These are phyloP conservation scores for Numida meleagris DNA, from an alignment of 2,113 vertebrate genomes.

Conservation along the genomic window DNA sequence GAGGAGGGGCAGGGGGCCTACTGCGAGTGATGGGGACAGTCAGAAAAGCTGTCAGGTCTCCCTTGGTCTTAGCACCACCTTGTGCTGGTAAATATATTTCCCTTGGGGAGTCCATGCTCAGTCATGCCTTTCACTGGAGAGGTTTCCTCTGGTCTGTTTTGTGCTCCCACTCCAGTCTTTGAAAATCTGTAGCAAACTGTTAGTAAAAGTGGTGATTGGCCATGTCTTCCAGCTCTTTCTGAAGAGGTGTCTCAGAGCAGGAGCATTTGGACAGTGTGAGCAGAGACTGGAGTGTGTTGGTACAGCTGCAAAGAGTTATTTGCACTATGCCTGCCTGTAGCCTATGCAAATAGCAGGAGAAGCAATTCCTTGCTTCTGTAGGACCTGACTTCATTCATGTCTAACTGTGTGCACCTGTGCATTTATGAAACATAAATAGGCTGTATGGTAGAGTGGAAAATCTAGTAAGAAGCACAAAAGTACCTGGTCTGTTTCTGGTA, in stretches of 20 bases:
- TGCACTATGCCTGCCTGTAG: neutral
- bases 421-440: slow-evolving; percentile 3
- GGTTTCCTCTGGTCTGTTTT: neutral
- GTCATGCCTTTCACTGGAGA: fast-evolving
- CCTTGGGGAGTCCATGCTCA: neutral
- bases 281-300: neutral
- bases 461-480: neutral
- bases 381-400: neutral
- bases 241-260: neutral
- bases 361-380: neutral
- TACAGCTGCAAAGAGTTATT: slow-evolving; percentile 25
- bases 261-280: neutral
- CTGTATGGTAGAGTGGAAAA: neutral
- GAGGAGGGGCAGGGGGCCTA: neutral
- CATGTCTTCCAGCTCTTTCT: neutral
- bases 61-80: neutral
- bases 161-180: neutral
- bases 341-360: slow-evolving; percentile 12
- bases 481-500: slow-evolving; percentile 8
- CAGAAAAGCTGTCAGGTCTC: neutral
- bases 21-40: neutral
- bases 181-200: neutral
- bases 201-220: neutral
- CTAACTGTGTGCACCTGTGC: neutral
- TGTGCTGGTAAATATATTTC: neutral